Evolutionary conservation across 2,888 invertebrate species (phyloP), one percentile per base, ranked within the genome.

Genomic region (Dryococelus australis): DNA sequence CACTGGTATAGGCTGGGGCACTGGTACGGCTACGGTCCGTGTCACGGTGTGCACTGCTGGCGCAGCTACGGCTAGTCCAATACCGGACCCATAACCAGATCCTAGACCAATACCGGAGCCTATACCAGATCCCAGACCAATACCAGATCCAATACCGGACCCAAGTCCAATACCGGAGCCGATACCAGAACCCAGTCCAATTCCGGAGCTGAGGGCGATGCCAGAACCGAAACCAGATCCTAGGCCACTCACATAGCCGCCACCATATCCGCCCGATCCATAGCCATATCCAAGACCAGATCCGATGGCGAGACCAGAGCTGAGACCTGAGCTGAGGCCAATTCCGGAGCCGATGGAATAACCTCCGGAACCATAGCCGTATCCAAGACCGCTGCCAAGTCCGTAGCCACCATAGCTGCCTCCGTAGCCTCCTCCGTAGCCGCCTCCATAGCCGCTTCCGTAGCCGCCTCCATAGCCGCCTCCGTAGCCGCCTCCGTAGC

Each of bases 311-410:
- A 35, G 10, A 20, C 83, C 83, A 65, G 65, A 65, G 20, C 65
- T 53, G 27, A 35, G 78, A 20, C 85, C 85, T 20, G 65, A 65
- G 10, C 65, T 16, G 4, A 81, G 81, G 27, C 28, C 81, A 81
- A 81, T 81, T 12, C 85, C 85, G 20, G 53, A 85, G 0, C 85
- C 78, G 53, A 85, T 0, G 27, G 51, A n/a, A n/a, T 27, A 43
- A 26, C 84, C 84, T 5, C 84, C 84, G 43, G n/a, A n/a, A 35
- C 84, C 65, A 65, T n/a, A n/a, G n/a, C n/a, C n/a, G n/a, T 65
- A 65, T 65, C 65, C 65, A 65, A 65, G 65, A 20, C 43, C 84
- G 20, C 65, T 20, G 65, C 65, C 24, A 13, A 65, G 65, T 8
- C 65, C 65, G 65, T 65, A 65, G 16, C 65, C 65, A 16, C 24